Evolutionary conservation across 2,888 invertebrate genomes (phyloP).

Genomic region (Leucophora obtusa): DNA sequence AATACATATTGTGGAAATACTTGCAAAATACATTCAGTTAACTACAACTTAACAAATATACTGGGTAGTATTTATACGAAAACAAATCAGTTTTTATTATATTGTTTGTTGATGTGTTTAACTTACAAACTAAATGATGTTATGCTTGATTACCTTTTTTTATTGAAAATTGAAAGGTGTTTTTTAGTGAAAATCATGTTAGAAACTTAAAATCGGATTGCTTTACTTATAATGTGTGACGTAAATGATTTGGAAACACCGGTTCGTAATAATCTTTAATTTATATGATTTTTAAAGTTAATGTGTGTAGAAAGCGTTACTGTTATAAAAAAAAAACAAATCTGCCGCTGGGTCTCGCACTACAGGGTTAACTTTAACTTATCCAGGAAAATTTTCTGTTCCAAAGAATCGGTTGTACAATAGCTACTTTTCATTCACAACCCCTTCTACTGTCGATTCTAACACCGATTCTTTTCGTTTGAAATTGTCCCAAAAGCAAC

Average conservation of each 20-base stretch:
- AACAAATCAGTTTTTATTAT: slow-evolving; percentile 37
- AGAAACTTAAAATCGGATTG: not conserved
- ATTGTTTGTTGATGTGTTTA: slow-evolving; percentile 11
- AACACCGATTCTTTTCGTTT: too few relatives aligned
- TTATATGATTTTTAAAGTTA: too few relatives aligned
- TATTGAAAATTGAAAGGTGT: slow-evolving; percentile 1
- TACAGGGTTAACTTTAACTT: too few relatives aligned
- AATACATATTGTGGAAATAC: not conserved
- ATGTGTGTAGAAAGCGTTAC: too few relatives aligned
- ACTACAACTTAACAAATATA: not conserved
- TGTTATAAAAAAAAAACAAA: too few relatives aligned
- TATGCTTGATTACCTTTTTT: slow-evolving; percentile 38
- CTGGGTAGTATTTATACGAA: not conserved
- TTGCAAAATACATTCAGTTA: not conserved
- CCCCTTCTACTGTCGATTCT: too few relatives aligned
- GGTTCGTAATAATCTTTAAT: too few relatives aligned
- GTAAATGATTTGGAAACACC: not conserved
- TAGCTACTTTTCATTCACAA: too few relatives aligned
- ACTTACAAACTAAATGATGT: slow-evolving; percentile 17
- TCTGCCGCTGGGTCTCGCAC: too few relatives aligned
- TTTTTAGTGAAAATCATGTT: not conserved
- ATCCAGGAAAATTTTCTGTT: too few relatives aligned
- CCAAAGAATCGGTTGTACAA: too few relatives aligned
- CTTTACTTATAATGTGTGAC: not conserved
- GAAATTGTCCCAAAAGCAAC: too few relatives aligned